Percentiles rank a stretch among this genome's conserved stretches.
These are phyloP conservation scores for Aphaenogaster floridana DNA, from an alignment of 1,140 invertebrate species.

Conservation along the genomic window DNA sequence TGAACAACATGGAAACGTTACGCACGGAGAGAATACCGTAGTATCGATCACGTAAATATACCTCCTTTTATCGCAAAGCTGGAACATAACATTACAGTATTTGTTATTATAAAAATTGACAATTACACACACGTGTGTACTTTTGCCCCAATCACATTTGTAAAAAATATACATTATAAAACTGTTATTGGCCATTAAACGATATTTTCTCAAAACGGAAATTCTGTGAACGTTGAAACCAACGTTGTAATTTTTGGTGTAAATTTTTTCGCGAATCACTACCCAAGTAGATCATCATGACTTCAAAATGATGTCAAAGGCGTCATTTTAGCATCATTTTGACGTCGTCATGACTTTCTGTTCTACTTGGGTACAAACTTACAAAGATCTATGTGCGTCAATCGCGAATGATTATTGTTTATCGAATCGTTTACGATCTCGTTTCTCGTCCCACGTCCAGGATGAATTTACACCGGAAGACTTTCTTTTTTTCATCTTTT, in stretches of 20 bases:
- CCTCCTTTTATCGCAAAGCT: neutral
- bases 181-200: neutral
- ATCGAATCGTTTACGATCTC: conserved; percentile 20
- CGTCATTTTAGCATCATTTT: no score
- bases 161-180: neutral
- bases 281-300: no score
- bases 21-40: neutral
- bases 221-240: neutral
- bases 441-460: neutral
- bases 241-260: neutral
- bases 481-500: neutral
- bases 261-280: neutral
- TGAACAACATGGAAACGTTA: conserved; percentile 11
- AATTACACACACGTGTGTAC: neutral
- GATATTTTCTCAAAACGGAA: neutral
- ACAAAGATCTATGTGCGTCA: neutral
- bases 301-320: no score
- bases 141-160: neutral
- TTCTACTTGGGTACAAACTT: no score
- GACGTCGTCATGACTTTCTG: no score
- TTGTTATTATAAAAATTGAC: neutral
- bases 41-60: neutral
- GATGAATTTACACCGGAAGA: neutral
- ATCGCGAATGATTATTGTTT: conserved; percentile 23
- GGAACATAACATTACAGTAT: neutral